These are phyloP conservation scores for Pangasius larnaudii DNA, from an alignment of 2,797 vertebrate species.

Conservation along the genomic window DNA sequence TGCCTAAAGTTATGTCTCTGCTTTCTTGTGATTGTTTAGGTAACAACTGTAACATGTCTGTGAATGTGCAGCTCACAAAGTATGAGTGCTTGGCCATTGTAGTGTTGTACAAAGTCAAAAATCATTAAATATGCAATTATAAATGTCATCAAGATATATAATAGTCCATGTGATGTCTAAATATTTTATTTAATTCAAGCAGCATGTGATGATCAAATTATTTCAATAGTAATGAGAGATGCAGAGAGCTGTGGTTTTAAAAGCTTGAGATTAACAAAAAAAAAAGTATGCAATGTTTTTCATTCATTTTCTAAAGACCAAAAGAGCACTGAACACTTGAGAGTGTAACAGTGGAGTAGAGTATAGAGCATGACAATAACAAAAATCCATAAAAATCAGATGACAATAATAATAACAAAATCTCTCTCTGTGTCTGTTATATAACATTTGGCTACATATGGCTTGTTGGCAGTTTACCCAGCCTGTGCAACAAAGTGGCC, in stretches of 20 bases:
- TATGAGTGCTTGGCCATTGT: background rate
- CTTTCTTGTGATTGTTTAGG: too few relatives aligned
- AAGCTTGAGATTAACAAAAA: background rate
- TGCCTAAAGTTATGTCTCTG: too few relatives aligned
- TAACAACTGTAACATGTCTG: too few relatives aligned
- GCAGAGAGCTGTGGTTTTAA: background rate
- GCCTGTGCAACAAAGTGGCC: conserved; percentile 20
- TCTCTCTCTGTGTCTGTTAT: background rate
- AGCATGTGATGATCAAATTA: background rate
- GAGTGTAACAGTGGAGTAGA: background rate
- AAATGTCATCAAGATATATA: background rate
- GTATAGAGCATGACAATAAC: background rate
- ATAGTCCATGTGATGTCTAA: background rate
- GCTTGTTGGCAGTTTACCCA: background rate
- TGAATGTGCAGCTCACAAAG: too few relatives aligned
- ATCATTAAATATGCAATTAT: background rate
- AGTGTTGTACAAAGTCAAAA: background rate
- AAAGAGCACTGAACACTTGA: background rate
- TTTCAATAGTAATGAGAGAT: background rate
- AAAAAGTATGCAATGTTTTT: background rate
- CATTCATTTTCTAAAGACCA: background rate
- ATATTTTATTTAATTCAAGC: background rate
- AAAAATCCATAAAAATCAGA: background rate
- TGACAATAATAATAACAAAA: conserved; percentile 5
- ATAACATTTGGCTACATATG: conserved; percentile 9